These are phyloP conservation scores for Falco rusticolus DNA, from an alignment of 2,797 vertebrate species.

Conservation along the genomic window DNA sequence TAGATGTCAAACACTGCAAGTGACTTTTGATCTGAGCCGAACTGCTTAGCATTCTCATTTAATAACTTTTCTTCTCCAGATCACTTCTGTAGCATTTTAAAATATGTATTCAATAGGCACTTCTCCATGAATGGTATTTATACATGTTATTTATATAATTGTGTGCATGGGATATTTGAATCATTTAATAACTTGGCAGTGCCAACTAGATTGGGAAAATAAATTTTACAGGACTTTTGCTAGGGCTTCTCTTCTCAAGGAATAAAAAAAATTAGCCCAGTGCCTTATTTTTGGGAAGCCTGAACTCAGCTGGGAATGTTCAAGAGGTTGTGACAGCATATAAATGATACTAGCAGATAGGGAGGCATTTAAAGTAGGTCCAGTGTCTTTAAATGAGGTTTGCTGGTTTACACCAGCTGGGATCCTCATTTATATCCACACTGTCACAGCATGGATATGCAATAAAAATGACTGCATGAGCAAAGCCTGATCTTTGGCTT, in stretches of 20 bases:
- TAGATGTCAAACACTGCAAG: background rate
- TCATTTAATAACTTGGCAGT: background rate
- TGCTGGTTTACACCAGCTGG: slow-evolving; percentile 30
- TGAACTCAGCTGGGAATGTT: background rate
- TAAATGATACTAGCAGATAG: background rate
- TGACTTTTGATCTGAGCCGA: background rate
- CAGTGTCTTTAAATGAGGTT: slow-evolving; percentile 30
- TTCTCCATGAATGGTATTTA: background rate
- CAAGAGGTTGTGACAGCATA: slow-evolving; percentile 14
- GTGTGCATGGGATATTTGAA: background rate
- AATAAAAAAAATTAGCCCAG: background rate
- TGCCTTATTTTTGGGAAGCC: background rate
- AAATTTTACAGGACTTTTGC: background rate
- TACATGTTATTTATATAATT: background rate
- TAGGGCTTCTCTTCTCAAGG: background rate
- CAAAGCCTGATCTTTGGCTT: slow-evolving; percentile 47
- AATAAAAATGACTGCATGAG: slow-evolving; percentile 48
- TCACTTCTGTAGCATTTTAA: background rate
- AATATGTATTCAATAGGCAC: background rate
- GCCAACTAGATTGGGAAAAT: background rate
- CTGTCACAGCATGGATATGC: slow-evolving; percentile 27
- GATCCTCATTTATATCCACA: slow-evolving; percentile 37
- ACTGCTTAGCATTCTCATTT: background rate
- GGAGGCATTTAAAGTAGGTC: slow-evolving; percentile 16
- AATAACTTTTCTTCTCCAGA: background rate